These are phyloP conservation scores for Urocolius indicus DNA, from an alignment of 2,113 vertebrate genomes.

Conservation along the genomic window DNA sequence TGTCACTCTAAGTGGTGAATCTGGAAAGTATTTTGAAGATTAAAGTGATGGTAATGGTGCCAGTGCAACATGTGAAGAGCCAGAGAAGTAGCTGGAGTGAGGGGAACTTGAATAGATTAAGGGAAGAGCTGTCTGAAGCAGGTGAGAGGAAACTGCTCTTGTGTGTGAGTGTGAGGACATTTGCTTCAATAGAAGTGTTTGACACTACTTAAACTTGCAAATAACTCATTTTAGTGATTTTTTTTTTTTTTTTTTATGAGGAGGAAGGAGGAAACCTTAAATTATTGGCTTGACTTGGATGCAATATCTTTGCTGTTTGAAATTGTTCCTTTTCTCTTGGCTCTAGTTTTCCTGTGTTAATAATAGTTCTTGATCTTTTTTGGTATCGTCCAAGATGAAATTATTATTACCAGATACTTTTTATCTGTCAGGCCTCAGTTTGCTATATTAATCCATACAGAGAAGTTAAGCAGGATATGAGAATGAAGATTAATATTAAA, in stretches of 20 bases:
- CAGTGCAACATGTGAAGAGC: not conserved
- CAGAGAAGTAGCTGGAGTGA: not conserved
- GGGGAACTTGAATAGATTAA: not conserved
- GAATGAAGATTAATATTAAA: not conserved
- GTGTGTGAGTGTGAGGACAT: not conserved
- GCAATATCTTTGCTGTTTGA: slow-evolving; percentile 9
- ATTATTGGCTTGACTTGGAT: not conserved
- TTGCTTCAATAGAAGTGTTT: not conserved
- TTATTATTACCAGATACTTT: not conserved
- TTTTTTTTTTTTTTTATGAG: not conserved
- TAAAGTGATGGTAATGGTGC: not conserved
- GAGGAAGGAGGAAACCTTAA: slow-evolving; percentile 8
- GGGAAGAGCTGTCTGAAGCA: not conserved
- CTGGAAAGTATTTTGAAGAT: not conserved
- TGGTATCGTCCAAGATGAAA: not conserved
- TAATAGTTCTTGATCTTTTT: not conserved
- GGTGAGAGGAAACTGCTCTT: not conserved
- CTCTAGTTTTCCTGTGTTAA: not conserved
- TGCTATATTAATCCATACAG: not conserved
- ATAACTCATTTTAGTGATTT: not conserved
- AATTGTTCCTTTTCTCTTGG: slow-evolving; percentile 27
- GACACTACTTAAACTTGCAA: not conserved
- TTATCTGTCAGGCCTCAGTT: not conserved
- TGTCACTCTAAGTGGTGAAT: not conserved
- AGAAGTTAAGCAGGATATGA: not conserved